Evolutionary conservation across 2,113 vertebrate genomes (phyloP).

Genomic region (Murina feae): DNA sequence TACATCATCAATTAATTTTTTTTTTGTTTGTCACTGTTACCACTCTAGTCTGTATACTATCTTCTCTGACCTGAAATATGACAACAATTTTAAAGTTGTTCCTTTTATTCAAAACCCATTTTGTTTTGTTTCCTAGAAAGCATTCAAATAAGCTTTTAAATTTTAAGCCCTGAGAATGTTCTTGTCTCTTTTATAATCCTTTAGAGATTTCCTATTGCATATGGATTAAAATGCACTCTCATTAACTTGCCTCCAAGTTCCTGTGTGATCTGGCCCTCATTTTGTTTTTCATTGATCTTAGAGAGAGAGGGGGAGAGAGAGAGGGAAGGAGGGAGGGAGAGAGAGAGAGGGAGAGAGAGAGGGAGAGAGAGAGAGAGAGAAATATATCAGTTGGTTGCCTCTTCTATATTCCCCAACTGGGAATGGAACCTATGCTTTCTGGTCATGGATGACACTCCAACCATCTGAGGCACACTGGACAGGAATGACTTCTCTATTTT

Average conservation of each 20-base stretch:
- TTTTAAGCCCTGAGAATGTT: background rate
- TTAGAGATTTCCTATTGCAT: background rate
- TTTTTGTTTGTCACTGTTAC: background rate
- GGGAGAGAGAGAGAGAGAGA: background rate
- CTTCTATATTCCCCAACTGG: background rate
- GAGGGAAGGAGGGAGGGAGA: background rate
- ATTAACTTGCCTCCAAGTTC: background rate
- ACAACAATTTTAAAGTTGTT: background rate
- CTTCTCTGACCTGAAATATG: background rate
- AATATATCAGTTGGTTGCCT: background rate
- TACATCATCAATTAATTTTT: background rate
- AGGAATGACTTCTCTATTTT: background rate
- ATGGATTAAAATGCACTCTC: background rate
- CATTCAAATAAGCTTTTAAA: background rate
- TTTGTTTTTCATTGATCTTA: background rate
- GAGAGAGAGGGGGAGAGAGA: no score
- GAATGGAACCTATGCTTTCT: background rate
- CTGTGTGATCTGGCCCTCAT: background rate
- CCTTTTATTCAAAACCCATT: background rate
- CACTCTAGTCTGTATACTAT: background rate
- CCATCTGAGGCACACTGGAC: background rate
- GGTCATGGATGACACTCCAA: background rate
- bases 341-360: no score
- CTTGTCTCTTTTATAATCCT: background rate
- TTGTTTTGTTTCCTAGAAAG: background rate